phyloP scores from a whole-genome alignment of 1,140 invertebrate genomes.

The Aethina tumida region DNA sequence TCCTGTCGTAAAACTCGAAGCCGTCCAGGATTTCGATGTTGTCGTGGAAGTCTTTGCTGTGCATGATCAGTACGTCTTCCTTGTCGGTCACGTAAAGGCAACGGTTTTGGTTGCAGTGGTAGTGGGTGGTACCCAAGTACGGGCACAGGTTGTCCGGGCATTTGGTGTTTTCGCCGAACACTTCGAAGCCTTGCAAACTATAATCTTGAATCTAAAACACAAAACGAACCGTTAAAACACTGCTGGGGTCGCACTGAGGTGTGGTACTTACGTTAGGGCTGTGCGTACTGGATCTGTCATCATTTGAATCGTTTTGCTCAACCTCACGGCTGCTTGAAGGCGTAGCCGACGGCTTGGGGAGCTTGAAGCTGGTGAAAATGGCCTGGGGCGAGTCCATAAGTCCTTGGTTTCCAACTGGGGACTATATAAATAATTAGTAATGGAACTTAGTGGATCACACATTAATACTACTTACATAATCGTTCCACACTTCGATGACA shows the following conservation, averaged over 20 bases:
- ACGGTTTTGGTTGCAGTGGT: conserved; percentile 65
- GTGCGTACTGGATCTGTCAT: conserved; percentile 28
- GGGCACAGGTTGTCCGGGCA: conserved; percentile 44
- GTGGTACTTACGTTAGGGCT: conserved; percentile 25
- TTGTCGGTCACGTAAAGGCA: conserved; percentile 46
- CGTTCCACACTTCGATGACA: conserved; percentile 82
- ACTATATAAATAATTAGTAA: conserved; percentile 12
- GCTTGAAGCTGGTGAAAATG: conserved; percentile 87
- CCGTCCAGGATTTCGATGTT: conserved; percentile 72
- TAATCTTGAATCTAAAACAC: conserved; percentile 23
- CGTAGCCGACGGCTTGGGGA: conserved; percentile 60
- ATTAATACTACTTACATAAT: conserved; percentile 49
- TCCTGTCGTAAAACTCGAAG: conserved; percentile 71
- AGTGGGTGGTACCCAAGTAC: conserved; percentile 46
- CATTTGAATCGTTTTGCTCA: conserved; percentile 26
- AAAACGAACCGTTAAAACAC: conserved; percentile 1
- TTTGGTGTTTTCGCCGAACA: conserved; percentile 33
- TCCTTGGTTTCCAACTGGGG: conserved; percentile 39
- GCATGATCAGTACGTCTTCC: conserved; percentile 35
- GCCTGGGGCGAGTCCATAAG: conserved; percentile 66
- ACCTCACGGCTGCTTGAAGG: conserved; percentile 41
- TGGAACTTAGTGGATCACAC: conserved; percentile 4
- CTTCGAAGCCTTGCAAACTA: conserved; percentile 31
- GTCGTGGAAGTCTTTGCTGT: conserved; percentile 74
- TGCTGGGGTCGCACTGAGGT: no score